Conservation (phyloP, 2,888 invertebrate genomes). For the Rhagophthalmus giganteus region DNA sequence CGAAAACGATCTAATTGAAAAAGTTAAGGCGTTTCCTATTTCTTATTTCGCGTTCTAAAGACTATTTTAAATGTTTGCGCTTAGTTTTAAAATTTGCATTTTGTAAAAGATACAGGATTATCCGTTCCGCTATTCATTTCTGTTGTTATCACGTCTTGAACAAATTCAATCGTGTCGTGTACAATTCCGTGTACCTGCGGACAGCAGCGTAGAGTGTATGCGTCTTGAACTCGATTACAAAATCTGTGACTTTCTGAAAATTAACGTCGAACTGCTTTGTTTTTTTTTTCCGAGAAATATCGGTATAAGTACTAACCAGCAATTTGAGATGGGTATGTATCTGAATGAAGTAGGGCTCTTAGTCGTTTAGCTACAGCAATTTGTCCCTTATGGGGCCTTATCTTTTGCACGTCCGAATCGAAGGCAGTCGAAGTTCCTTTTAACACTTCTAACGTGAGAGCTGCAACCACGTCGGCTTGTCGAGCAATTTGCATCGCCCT, state of each 20-base stretch:
- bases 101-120: constrained; percentile 60
- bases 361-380: constrained; percentile 61
- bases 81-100: no score
- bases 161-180: no score
- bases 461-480: constrained; percentile 68
- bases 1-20: constrained; percentile 56
- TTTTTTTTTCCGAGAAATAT: no score
- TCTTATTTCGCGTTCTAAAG: no score
- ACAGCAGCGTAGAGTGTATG: no score
- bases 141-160: constrained; percentile 60
- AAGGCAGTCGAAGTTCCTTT: constrained; percentile 68
- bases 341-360: constrained; percentile 64
- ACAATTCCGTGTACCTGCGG: no score
- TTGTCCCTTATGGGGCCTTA: constrained; percentile 67
- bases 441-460: constrained; percentile 65
- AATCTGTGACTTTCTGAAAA: constrained; percentile 63
- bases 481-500: constrained; percentile 61
- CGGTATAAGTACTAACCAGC: constrained; percentile 55
- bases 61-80: no score
- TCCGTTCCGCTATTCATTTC: constrained; percentile 71
- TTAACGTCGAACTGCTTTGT: neutral
- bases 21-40: no score
- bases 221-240: constrained; percentile 68
- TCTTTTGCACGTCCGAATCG: constrained; percentile 64
- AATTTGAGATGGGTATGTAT: constrained; percentile 65